Conservation (phyloP, 2,797 vertebrate genomes). For the Scleropages formosus region DNA sequence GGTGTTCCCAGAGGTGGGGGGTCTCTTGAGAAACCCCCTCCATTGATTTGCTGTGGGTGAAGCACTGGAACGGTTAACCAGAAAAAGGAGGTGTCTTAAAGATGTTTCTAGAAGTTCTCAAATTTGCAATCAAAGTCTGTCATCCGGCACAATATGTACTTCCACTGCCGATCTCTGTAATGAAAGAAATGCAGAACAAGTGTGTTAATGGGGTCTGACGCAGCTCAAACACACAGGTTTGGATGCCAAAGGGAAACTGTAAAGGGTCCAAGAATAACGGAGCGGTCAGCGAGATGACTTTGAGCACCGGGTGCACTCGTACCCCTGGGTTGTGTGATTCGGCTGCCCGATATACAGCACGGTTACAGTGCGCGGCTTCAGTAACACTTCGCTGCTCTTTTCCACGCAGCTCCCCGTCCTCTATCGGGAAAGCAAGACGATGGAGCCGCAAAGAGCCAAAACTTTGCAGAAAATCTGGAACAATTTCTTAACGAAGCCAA, state of each 20-base stretch:
- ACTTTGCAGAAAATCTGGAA: not conserved
- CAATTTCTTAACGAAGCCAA: not conserved
- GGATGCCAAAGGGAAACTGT: not conserved
- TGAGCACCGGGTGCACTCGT: not conserved
- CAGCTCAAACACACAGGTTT: not conserved
- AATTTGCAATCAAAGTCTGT: slow-evolving; percentile 91
- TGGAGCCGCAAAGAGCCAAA: not conserved
- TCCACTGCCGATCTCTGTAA: slow-evolving; percentile 96
- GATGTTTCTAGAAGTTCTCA: slow-evolving; percentile 76
- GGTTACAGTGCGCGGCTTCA: not conserved
- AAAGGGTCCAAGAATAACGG: not conserved
- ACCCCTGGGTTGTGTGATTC: no score
- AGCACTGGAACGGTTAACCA: slow-evolving; percentile 26
- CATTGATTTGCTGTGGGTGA: slow-evolving; percentile 6
- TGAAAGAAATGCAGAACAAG: slow-evolving; percentile 29
- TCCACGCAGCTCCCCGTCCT: not conserved
- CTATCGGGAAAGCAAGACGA: not conserved
- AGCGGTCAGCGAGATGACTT: not conserved
- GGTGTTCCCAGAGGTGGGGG: not conserved
- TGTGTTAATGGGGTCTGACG: not conserved
- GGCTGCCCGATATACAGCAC: not conserved
- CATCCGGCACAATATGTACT: slow-evolving; percentile 96
- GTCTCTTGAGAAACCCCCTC: slow-evolving; percentile 30
- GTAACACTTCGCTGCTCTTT: not conserved
- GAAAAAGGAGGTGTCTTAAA: slow-evolving; percentile 8